Evolutionary conservation across 2,888 invertebrate species (phyloP), one percentile per base, ranked within the genome.

Genomic region (Tyria jacobaeae): DNA sequence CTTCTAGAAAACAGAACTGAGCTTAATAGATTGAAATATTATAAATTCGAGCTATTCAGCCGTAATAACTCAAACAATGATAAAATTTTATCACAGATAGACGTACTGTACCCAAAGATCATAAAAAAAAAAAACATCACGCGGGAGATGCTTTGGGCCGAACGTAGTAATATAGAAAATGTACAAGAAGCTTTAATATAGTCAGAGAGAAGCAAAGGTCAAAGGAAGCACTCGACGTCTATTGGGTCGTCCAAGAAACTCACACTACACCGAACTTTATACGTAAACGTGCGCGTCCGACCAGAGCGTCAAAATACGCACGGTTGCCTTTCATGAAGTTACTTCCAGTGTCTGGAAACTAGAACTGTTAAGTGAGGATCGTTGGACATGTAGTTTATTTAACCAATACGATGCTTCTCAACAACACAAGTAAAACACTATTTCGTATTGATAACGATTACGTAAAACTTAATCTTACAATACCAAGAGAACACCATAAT

Each of bases 321-420:
- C 59, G 71, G 59, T 48, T 44, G 56, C 64, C 9, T 70, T 50
- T 62, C 34, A 57, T n/a, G 47, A 53, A 73, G 57, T 68, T 48
- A 58, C 37, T 48, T 39, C 14, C 17, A 52, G 31, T 51, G 47
- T 53, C 35, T 39, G 39, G 41, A 52, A 65, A 57, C 35, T 24
- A 34, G 31, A 31, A 55, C 9, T 15, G 17, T 21, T 55, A 44
- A 55, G n/a, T 25, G 44, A 44, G 44, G 44, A 44, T 17, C 17
- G 1, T 12, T 12, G 21, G 44, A 44, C 44, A 44, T 21, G 12
- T 12, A 21, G 21, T 44, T 44, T 44, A 44, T 44, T 44, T 21
- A 44, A 44, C 12, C 21, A 44, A 44, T 44, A 21, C 10, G 21
- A 21, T 21, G 44, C 12, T 21, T 5, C 12, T 21, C 12, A 44